Percentiles rank a stretch among this genome's conserved stretches.
phyloP scores from a whole-genome alignment of 2,113 vertebrate species.

The Brachypteracias leptosomus region DNA sequence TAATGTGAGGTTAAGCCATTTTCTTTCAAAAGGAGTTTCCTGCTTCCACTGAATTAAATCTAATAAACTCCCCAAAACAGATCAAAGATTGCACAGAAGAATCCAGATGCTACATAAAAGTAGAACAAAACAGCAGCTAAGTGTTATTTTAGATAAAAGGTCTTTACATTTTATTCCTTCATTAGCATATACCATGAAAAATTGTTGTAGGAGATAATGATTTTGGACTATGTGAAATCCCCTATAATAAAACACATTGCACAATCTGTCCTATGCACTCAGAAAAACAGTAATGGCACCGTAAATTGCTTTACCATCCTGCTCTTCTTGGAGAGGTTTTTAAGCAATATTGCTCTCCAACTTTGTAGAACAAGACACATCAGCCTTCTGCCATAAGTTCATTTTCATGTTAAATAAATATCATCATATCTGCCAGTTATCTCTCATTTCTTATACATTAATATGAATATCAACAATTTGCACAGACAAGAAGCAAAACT shows the following conservation, averaged over 20 bases:
- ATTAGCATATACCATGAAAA: slow-evolving; percentile 58
- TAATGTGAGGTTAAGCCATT: slow-evolving; percentile 24
- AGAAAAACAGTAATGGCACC: slow-evolving; percentile 26
- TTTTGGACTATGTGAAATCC: slow-evolving; percentile 43
- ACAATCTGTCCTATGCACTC: slow-evolving; percentile 20
- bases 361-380: not conserved
- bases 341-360: not conserved
- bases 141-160: slow-evolving; percentile 47
- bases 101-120: slow-evolving; percentile 46
- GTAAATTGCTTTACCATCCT: slow-evolving; percentile 25
- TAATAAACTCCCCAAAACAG: slow-evolving; percentile 38
- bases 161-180: slow-evolving; percentile 56
- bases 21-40: slow-evolving; percentile 23
- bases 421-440: not conserved
- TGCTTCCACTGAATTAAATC: slow-evolving; percentile 10
- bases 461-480: not conserved
- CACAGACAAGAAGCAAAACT: not conserved
- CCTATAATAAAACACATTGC: slow-evolving; percentile 49
- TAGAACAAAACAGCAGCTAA: slow-evolving; percentile 37
- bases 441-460: not conserved
- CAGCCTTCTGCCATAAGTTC: not conserved
- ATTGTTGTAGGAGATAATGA: slow-evolving; percentile 45
- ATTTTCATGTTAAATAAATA: not conserved
- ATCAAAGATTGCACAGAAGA: slow-evolving; percentile 51
- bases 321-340: slow-evolving; percentile 1